Conservation (phyloP, 2,888 invertebrate genomes). For the Nomada fucata region DNA sequence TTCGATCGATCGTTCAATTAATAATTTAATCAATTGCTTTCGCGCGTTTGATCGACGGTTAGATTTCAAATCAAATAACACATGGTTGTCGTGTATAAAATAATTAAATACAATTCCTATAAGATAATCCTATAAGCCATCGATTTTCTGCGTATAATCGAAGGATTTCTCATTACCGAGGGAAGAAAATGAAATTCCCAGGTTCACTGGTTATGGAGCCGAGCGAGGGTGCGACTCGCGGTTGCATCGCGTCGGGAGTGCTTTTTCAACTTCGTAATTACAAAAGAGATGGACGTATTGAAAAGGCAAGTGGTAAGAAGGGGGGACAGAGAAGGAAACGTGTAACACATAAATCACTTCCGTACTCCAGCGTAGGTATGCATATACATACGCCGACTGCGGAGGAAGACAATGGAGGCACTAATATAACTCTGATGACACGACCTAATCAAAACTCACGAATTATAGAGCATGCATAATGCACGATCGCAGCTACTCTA, state of each 20-base stretch:
- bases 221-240: conserved; percentile 53
- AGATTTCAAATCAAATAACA: too few species aligned
- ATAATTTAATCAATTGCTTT: too few species aligned
- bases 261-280: conserved; percentile 69
- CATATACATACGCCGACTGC: conserved; percentile 7
- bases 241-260: conserved; percentile 57
- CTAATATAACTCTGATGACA: conserved; percentile 72
- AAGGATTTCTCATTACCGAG: neutral
- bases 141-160: neutral
- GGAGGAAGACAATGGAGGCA: conserved; percentile 65
- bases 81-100: too few species aligned
- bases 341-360: conserved; percentile 30
- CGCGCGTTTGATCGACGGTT: too few species aligned
- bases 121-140: too few species aligned
- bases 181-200: conserved; percentile 55
- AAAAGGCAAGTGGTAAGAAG: conserved; percentile 1
- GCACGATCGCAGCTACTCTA: conserved; percentile 69
- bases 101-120: too few species aligned
- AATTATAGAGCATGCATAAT: conserved; percentile 76
- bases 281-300: conserved; percentile 54
- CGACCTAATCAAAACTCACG: conserved; percentile 77
- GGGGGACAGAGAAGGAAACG: neutral
- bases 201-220: conserved; percentile 41
- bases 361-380: neutral
- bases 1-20: too few species aligned